These are phyloP conservation scores for Galaxias olidus DNA, from an alignment of 2,797 vertebrate species.

Conservation along the genomic window DNA sequence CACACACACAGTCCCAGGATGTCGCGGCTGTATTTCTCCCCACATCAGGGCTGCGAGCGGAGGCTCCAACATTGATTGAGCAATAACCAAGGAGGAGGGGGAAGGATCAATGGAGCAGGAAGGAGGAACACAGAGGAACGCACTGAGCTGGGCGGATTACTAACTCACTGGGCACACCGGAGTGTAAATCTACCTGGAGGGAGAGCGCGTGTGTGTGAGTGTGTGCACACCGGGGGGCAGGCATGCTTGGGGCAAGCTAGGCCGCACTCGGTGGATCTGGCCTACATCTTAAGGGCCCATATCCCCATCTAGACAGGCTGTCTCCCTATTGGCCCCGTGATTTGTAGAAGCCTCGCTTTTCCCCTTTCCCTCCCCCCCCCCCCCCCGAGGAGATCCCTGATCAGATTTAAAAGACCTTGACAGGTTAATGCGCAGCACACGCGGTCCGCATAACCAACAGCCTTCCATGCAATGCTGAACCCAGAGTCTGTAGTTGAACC, in stretches of 20 bases:
- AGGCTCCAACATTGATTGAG: conserved; percentile 61
- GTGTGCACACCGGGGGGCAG: not conserved
- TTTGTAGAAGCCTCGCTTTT: not conserved
- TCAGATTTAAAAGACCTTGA: conserved; percentile 32
- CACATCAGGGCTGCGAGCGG: conserved; percentile 50
- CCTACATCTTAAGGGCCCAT: not conserved
- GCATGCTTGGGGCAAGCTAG: not conserved
- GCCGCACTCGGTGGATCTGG: not conserved
- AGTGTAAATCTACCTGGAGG: conserved; percentile 10
- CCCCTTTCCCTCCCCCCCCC: conserved; percentile 1
- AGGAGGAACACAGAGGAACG: conserved; percentile 24
- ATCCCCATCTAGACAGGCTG: conserved; percentile 1
- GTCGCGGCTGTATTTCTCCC: conserved; percentile 49
- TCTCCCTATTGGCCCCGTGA: not conserved
- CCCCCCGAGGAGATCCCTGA: conserved; percentile 9
- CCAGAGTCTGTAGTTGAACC: too few relatives aligned
- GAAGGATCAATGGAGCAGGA: conserved; percentile 49
- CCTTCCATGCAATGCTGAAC: not conserved
- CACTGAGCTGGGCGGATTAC: conserved; percentile 17
- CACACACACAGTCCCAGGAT: conserved; percentile 31
- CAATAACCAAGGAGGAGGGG: conserved; percentile 64
- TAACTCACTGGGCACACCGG: conserved; percentile 21
- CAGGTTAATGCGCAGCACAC: conserved; percentile 6
- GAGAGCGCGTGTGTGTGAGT: not conserved
- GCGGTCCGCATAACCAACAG: not conserved